Evolutionary conservation across 2,113 vertebrate species (phyloP), one percentile per base, ranked within the genome.

Genomic region (Emydocephalus ijimae): DNA sequence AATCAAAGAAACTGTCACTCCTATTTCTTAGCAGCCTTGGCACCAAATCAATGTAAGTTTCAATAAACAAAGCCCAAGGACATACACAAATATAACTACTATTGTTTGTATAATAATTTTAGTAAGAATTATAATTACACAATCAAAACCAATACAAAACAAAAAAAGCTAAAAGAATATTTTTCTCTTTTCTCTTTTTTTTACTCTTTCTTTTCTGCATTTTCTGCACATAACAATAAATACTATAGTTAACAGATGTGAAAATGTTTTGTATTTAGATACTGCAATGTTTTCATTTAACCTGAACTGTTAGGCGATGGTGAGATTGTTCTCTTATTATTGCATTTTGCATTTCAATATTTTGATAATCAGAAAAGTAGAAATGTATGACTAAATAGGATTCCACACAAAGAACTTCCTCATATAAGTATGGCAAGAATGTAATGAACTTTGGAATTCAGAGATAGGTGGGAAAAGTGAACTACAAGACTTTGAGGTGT

Each of bases 1-100:
- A 56, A 39, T 90, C 23, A 55, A 85, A 86, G 29, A 92, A 94
- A 54, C 14, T 85, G 56, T 18, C 12, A 93, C 39, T 81, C n/a
- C 34, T 29, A 87, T 21, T 61, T 92, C 15, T 55, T 88, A 45
- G 12, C 93, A 93, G 85, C 21, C 10, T 94, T 0, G 0, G 89
- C 94, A 86, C 57, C 24, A 34, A 94, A 92, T 91, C 91, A 69
- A 90, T n/a, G 48, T 52, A 45, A 91, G 92, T 39, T 23, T 74
- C 26, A 81, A 3, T 87, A 26, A 88, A 39, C 87, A 23, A 23
- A 91, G 86, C n/a, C 2, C 29, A 91, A 95, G 85, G 10, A 54
- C 6, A 21, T 18, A 94, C 94, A 91, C 87, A 93, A 69, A 94
- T 48, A 26, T 57, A 88, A 89, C 50, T 10, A 87, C 11, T n/a